These are phyloP conservation scores for Puma concolor DNA, from an alignment of 2,113 vertebrate genomes.

Conservation along the genomic window DNA sequence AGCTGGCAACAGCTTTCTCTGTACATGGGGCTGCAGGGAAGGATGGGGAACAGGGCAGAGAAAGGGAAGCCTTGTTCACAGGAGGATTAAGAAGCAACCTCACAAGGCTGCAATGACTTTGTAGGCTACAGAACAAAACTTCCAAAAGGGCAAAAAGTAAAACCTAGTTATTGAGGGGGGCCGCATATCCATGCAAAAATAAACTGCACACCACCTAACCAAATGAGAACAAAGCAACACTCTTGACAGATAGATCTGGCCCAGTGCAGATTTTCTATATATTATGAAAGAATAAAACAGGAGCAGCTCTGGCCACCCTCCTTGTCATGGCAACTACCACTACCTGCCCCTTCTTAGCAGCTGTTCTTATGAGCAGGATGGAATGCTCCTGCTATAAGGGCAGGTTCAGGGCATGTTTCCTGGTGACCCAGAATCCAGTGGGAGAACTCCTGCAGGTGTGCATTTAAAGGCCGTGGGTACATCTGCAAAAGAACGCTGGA, in stretches of 20 bases:
- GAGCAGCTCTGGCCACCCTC: background rate
- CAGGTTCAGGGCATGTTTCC: background rate
- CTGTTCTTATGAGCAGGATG: background rate
- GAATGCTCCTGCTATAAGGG: background rate
- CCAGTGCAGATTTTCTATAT: background rate
- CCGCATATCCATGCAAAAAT: background rate
- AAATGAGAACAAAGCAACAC: background rate
- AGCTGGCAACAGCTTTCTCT: background rate
- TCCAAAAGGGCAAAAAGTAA: background rate
- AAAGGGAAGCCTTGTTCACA: background rate
- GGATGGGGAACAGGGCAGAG: background rate
- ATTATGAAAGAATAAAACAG: background rate
- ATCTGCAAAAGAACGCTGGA: background rate
- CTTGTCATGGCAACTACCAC: background rate
- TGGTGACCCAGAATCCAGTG: background rate
- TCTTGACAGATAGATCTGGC: background rate
- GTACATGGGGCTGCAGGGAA: background rate
- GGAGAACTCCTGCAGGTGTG: background rate
- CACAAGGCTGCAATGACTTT: background rate
- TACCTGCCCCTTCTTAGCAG: background rate
- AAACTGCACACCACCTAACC: background rate
- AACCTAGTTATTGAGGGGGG: background rate
- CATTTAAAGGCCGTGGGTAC: background rate
- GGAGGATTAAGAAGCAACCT: background rate
- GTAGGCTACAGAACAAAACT: background rate